Conservation (phyloP, 2,113 vertebrate species). For the Pholis gunnellus region DNA sequence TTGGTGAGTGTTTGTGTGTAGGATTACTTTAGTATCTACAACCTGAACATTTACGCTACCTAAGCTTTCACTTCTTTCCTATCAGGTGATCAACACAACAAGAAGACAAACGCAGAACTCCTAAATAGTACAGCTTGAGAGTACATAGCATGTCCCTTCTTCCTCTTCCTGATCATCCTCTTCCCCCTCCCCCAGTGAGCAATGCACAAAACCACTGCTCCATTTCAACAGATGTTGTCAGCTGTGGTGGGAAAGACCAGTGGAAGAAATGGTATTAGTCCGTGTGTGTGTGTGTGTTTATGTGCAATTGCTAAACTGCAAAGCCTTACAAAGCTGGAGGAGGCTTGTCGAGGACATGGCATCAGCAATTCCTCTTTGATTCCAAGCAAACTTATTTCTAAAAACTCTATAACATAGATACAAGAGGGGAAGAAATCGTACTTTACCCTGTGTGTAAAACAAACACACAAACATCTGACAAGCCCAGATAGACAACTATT, state of each 20-base stretch:
- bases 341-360: background rate
- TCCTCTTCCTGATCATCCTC: conserved; percentile 58
- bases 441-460: background rate
- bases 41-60: background rate
- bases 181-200: conserved; percentile 43
- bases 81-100: conserved; percentile 1
- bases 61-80: background rate
- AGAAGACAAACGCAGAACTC: conserved; percentile 12
- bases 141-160: conserved; percentile 36
- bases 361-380: background rate
- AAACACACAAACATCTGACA: background rate
- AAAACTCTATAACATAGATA: background rate
- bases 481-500: background rate
- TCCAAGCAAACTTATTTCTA: background rate
- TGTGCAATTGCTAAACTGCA: conserved; percentile 9
- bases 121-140: conserved; percentile 14
- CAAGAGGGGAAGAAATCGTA: background rate
- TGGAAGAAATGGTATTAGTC: conserved; percentile 32
- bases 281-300: conserved; percentile 16
- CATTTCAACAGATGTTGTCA: conserved; percentile 71
- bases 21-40: conserved; percentile 7
- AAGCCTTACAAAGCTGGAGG: background rate
- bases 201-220: conserved; percentile 47
- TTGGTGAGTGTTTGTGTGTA: background rate
- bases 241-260: conserved; percentile 46